Evolutionary conservation across 2,113 vertebrate genomes (phyloP), one percentile per base, ranked within the genome.

Genomic region (Zingel zingel): DNA sequence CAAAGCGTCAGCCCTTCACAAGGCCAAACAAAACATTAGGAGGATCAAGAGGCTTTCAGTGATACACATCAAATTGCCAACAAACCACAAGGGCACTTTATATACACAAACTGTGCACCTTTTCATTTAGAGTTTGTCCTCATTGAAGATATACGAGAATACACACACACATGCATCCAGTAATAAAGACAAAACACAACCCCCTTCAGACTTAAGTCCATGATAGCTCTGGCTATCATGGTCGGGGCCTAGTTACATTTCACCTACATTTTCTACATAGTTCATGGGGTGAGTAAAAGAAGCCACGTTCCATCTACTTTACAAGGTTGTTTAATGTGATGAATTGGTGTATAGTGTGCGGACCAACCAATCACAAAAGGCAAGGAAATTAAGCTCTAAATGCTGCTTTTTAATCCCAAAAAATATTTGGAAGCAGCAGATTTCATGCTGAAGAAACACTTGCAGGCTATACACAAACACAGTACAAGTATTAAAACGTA

Each of bases 11-110:
- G 50, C 53, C 48, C 59, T n/a, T 77, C 64, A 68, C 63, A 25
- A 75, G 59, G 71, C 67, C 61, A 78, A 86, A 43, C 54, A 45
- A 74, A 85, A 76, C 79, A 74, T 54, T 16, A 45, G 47, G 16
- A 70, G 56, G 57, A 65, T 56, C 36, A 50, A 51, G 45, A 25
- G 25, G 30, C 45, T 27, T 27, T 43, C 36, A 58, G 5, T n/a
- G n/a, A 72, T 16, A 51, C 27, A 64, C 43, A 80, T 5, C 6
- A 51, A 43, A 39, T 10, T 27, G 30, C 65, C 77, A 77, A 80
- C 14, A 82, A 74, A 73, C 23, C 53, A 21, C 0, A 2, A 39
- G 19, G n/a, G 8, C 3, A 1, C 39, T 15, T 47, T 48, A 58
- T 36, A 23, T 33, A 43, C 66, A 9, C 54, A 65, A 18, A 67